Conservation (phyloP, 2,888 invertebrate genomes). For the Poecilus cupreus region DNA sequence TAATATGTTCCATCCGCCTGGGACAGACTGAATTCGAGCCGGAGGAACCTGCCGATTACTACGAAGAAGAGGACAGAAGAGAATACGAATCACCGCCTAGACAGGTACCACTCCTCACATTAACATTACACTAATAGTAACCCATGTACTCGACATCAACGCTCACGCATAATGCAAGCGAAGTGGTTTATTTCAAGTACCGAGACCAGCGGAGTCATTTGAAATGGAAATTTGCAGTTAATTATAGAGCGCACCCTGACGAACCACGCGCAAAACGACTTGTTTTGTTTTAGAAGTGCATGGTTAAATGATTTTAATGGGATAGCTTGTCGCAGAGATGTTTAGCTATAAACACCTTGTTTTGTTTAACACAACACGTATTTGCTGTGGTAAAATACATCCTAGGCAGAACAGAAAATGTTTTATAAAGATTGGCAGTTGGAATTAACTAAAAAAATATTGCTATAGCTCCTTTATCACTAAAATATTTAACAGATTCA, state of each 20-base stretch:
- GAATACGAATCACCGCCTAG: constrained; percentile 68
- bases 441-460: too few relatives aligned
- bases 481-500: too few relatives aligned
- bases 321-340: background rate
- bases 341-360: background rate
- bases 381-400: background rate
- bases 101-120: constrained; percentile 66
- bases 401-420: too few relatives aligned
- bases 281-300: background rate
- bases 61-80: constrained; percentile 68
- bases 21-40: constrained; percentile 69
- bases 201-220: background rate
- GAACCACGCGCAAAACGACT: constrained; percentile 14
- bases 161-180: background rate
- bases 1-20: constrained; percentile 3
- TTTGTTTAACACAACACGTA: background rate
- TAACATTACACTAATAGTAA: constrained; percentile 19
- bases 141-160: background rate
- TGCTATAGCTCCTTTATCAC: too few relatives aligned
- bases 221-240: constrained; percentile 24
- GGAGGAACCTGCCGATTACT: constrained; percentile 69
- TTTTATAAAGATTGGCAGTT: too few relatives aligned
- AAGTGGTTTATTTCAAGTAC: background rate
- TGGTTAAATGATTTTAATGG: background rate
- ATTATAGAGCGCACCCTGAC: constrained; percentile 33